Percentiles rank a stretch among this genome's conserved stretches.
phyloP scores from a whole-genome alignment of 1,140 invertebrate genomes.

The Drosophila watanabei region DNA sequence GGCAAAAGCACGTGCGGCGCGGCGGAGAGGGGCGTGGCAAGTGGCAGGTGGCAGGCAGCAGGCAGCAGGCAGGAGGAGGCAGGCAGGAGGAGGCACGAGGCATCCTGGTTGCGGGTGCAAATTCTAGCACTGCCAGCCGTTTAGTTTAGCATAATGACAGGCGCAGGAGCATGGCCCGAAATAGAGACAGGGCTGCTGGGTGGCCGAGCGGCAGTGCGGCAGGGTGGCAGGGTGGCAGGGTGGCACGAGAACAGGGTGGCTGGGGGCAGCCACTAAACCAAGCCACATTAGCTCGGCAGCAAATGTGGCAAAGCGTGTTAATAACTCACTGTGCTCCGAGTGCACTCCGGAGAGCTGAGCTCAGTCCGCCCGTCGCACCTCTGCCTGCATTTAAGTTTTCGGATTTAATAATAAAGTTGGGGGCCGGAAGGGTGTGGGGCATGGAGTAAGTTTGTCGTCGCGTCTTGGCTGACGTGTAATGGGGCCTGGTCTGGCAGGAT shows the following conservation, averaged over 20 bases:
- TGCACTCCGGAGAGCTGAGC: conserved; percentile 62
- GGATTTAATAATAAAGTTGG: conserved; percentile 80
- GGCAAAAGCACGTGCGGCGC: conserved; percentile 74
- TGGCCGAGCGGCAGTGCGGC: background rate
- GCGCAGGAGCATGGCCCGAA: conserved; percentile 60
- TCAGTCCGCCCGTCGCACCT: background rate
- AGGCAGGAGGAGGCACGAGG: conserved; percentile 23
- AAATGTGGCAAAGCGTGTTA: conserved; percentile 84
- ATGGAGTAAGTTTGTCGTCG: conserved; percentile 43
- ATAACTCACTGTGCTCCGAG: conserved; percentile 76
- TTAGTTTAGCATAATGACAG: conserved; percentile 85
- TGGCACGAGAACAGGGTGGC: conserved; percentile 16
- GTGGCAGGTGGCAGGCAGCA: conserved; percentile 1
- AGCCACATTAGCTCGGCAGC: conserved; percentile 81
- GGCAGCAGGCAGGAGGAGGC: conserved; percentile 1
- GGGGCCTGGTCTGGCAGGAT: conserved; percentile 58
- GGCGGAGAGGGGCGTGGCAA: conserved; percentile 3
- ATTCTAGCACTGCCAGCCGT: conserved; percentile 82
- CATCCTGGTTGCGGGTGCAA: conserved; percentile 71
- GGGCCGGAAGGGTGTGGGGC: conserved; percentile 13
- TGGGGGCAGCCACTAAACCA: conserved; percentile 75
- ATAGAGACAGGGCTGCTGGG: conserved; percentile 28
- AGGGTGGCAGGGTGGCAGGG: conserved; percentile 1
- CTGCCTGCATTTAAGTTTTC: conserved; percentile 76
- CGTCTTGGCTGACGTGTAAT: conserved; percentile 72